Percentiles rank a stretch among this genome's conserved stretches.
phyloP scores from a whole-genome alignment of 2,888 invertebrate species.

The Gymnoscelis rufifasciata region DNA sequence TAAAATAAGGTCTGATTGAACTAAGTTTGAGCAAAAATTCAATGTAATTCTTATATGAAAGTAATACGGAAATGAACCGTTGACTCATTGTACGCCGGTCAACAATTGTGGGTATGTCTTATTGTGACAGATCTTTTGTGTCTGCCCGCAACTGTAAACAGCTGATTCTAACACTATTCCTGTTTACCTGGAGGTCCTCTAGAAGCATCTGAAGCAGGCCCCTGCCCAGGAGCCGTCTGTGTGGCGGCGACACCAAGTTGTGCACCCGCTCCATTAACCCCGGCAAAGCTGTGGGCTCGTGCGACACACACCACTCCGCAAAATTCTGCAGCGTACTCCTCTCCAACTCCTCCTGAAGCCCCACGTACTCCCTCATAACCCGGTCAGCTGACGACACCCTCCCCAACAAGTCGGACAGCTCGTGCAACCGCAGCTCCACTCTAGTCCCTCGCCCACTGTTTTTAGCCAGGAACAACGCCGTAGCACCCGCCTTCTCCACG shows the following conservation, averaged over 20 bases:
- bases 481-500: conserved; percentile 49
- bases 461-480: conserved; percentile 57
- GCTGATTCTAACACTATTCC: neutral
- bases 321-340: conserved; percentile 83
- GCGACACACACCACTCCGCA: conserved; percentile 84
- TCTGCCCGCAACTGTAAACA: conserved; percentile 1
- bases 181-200: conserved; percentile 57
- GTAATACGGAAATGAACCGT: neutral
- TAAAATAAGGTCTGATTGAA: too few relatives aligned
- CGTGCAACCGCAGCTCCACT: conserved; percentile 80
- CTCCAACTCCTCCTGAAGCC: conserved; percentile 76
- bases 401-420: conserved; percentile 80
- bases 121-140: conserved; percentile 16
- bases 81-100: conserved; percentile 9
- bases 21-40: neutral
- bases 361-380: conserved; percentile 80
- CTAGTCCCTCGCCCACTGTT: conserved; percentile 61
- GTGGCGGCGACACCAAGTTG: conserved; percentile 77
- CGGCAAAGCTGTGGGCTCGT: conserved; percentile 81
- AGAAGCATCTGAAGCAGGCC: conserved; percentile 63
- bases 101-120: conserved; percentile 16
- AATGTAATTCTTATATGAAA: neutral
- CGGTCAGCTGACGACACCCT: conserved; percentile 79
- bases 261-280: conserved; percentile 83
- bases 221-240: conserved; percentile 60